These are phyloP conservation scores for Epinotia demarniana DNA, from an alignment of 2,888 invertebrate species.

Conservation along the genomic window DNA sequence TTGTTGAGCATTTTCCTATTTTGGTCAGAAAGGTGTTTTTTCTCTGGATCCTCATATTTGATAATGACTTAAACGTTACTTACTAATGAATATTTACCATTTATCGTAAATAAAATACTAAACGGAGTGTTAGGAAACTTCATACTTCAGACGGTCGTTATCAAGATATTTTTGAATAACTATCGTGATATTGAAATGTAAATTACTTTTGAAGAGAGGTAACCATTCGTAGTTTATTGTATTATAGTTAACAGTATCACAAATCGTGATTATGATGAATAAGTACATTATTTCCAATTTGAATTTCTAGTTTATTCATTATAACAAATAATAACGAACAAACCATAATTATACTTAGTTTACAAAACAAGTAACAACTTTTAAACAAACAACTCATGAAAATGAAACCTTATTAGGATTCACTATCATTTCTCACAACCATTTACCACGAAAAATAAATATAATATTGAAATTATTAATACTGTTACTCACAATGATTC, in stretches of 20 bases:
- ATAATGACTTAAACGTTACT: too few species aligned
- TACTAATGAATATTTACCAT: too few species aligned
- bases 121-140: too few species aligned
- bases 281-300: conserved; percentile 50
- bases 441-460: conserved; percentile 59
- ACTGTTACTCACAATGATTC: conserved; percentile 44
- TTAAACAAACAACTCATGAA: background rate
- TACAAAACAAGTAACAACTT: background rate
- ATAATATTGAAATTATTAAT: conserved; percentile 29
- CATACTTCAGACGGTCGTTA: too few species aligned
- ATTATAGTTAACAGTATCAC: conserved; percentile 60
- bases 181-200: too few species aligned
- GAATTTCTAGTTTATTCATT: conserved; percentile 25
- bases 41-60: too few species aligned
- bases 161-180: too few species aligned
- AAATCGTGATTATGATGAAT: conserved; percentile 65
- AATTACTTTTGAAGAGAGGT: conserved; percentile 3
- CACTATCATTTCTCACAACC: conserved; percentile 69
- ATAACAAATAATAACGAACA: conserved; percentile 15
- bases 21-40: too few species aligned
- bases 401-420: conserved; percentile 43
- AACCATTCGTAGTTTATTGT: conserved; percentile 19
- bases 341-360: background rate
- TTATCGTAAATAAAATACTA: too few species aligned
- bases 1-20: too few species aligned